Percentiles rank a stretch among this genome's conserved stretches.
Evolutionary conservation across 2,888 invertebrate species (phyloP).

Genomic region (Sabellastarte sp.): DNA sequence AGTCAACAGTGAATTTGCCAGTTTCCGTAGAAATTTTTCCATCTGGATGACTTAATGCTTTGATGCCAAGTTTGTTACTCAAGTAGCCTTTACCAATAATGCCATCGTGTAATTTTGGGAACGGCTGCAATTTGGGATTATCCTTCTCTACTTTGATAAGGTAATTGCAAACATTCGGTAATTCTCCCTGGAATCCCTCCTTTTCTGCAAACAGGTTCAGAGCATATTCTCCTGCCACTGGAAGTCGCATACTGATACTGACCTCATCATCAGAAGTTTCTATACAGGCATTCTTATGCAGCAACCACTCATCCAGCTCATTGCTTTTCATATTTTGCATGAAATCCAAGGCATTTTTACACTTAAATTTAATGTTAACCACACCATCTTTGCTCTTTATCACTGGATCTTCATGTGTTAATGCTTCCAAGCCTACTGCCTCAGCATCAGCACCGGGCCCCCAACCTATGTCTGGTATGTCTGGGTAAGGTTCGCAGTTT

Average conservation of each 20-base stretch:
- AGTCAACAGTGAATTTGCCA: conserved; percentile 37
- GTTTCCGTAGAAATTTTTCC: conserved; percentile 37
- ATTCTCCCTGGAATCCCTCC: conserved; percentile 38
- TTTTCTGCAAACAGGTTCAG: conserved; percentile 50
- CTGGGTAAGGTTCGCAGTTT: conserved; percentile 47
- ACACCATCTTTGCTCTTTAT: conserved; percentile 46
- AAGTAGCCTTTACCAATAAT: conserved; percentile 36
- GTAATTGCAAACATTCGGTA: conserved; percentile 54
- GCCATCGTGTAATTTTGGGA: conserved; percentile 47
- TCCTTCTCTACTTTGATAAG: conserved; percentile 35
- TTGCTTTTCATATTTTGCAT: conserved; percentile 47
- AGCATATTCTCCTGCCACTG: conserved; percentile 48
- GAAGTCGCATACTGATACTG: conserved; percentile 45
- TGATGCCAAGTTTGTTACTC: conserved; percentile 38
- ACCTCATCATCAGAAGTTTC: conserved; percentile 43
- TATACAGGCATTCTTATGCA: conserved; percentile 45
- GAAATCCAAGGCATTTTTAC: conserved; percentile 39
- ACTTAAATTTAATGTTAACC: conserved; percentile 45
- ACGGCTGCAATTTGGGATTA: conserved; percentile 35
- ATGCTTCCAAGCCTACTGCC: conserved; percentile 43
- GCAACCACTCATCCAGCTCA: conserved; percentile 31
- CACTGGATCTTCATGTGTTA: conserved; percentile 46
- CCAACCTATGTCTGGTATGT: conserved; percentile 53
- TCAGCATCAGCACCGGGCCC: conserved; percentile 46
- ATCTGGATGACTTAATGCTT: conserved; percentile 37